Evolutionary conservation across 2,113 vertebrate genomes (phyloP).

Genomic region (Pelusios castaneus): DNA sequence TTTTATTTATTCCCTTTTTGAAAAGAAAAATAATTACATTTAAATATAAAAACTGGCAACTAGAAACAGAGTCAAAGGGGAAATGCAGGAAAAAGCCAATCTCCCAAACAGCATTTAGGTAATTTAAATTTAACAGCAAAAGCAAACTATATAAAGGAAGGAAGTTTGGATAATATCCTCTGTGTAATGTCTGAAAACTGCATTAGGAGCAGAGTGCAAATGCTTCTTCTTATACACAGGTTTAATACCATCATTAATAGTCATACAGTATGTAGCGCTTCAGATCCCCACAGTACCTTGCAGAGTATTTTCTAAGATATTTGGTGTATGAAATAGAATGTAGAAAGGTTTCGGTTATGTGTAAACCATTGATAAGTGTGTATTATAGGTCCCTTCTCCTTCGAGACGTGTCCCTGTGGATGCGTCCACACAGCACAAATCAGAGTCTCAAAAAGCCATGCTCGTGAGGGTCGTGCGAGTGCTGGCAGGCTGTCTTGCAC

Average conservation of each 20-base stretch:
- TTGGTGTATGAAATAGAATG: background rate
- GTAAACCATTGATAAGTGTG: rapidly evolving
- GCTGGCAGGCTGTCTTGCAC: no score
- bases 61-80: background rate
- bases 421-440: no score
- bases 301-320: background rate
- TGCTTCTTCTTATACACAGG: background rate
- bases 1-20: background rate
- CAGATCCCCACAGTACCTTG: background rate
- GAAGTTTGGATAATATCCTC: background rate
- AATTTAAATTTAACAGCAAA: background rate
- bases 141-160: background rate
- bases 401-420: no score
- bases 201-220: background rate
- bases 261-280: background rate
- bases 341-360: background rate
- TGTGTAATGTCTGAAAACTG: background rate
- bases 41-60: background rate
- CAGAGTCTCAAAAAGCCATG: no score
- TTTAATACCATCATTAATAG: background rate
- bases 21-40: background rate
- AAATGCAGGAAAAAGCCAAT: background rate
- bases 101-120: background rate
- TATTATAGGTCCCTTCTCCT: background rate
- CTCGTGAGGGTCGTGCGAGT: no score